Percentiles rank a stretch among this genome's conserved stretches.
These are phyloP conservation scores for Pithys albifrons DNA, from an alignment of 2,113 vertebrate species.

Conservation along the genomic window DNA sequence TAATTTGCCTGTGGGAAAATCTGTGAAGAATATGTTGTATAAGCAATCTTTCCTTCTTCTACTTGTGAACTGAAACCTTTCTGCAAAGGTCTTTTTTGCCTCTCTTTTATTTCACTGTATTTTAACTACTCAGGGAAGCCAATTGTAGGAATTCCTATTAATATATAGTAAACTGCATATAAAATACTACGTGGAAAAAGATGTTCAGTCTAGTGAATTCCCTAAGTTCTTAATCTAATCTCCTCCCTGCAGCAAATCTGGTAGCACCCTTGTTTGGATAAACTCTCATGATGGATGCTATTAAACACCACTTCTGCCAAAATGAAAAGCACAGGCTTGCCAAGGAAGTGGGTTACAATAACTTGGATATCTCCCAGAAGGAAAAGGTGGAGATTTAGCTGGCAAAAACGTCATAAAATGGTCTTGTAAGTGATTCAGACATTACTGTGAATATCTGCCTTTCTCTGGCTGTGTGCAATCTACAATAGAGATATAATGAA, in stretches of 20 bases:
- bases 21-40: background rate
- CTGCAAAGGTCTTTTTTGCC: background rate
- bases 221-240: background rate
- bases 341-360: background rate
- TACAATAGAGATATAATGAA: constrained; percentile 11
- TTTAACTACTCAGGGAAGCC: background rate
- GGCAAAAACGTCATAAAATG: background rate
- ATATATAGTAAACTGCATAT: background rate
- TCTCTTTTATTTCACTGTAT: background rate
- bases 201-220: background rate
- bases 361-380: background rate
- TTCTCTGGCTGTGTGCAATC: background rate
- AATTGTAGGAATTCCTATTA: background rate
- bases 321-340: background rate
- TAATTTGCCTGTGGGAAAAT: background rate
- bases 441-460: background rate
- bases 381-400: background rate
- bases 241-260: background rate
- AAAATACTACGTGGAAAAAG: background rate
- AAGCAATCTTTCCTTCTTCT: background rate
- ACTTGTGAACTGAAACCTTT: background rate
- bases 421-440: background rate
- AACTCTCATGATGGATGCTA: background rate
- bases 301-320: background rate
- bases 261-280: background rate